phyloP scores from a whole-genome alignment of 2,888 invertebrate genomes.

The Standfussiana lucernea region DNA sequence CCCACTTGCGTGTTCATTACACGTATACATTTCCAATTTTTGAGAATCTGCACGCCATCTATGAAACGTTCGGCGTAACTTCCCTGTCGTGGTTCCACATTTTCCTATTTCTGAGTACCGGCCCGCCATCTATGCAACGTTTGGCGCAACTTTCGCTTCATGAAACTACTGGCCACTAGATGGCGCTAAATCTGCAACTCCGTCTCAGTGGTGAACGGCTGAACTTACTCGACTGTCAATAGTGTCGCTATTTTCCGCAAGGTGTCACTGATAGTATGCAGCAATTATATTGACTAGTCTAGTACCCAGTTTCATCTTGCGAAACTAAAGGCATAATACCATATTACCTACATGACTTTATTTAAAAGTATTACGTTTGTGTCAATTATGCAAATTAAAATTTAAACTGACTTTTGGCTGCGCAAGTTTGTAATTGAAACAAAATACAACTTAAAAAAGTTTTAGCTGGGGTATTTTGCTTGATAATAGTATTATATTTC shows the following conservation, averaged over 20 bases:
- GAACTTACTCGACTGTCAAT: not conserved
- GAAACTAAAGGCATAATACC: conserved; percentile 47
- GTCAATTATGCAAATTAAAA: conserved; percentile 47
- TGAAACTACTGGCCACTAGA: conserved; percentile 15
- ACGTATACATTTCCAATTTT: not conserved
- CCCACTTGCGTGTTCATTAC: no score
- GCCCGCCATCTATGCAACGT: conserved; percentile 17
- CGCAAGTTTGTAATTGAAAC: not conserved
- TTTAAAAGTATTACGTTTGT: conserved; percentile 19
- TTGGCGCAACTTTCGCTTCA: not conserved
- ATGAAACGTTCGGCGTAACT: not conserved
- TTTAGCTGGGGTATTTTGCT: not conserved
- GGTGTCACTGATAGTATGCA: conserved; percentile 73
- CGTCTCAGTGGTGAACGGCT: no score
- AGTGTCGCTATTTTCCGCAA: conserved; percentile 62
- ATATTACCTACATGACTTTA: conserved; percentile 24
- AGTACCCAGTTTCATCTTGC: conserved; percentile 62
- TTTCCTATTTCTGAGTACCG: not conserved
- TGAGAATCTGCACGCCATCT: conserved; percentile 16
- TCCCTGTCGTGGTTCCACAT: no score
- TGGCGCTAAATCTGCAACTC: conserved; percentile 26
- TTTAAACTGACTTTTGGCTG: not conserved
- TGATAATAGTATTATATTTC: not conserved
- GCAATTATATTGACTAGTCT: conserved; percentile 73
- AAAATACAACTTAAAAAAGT: not conserved